These are phyloP conservation scores for Philonicus albiceps DNA, from an alignment of 2,888 invertebrate genomes.

Conservation along the genomic window DNA sequence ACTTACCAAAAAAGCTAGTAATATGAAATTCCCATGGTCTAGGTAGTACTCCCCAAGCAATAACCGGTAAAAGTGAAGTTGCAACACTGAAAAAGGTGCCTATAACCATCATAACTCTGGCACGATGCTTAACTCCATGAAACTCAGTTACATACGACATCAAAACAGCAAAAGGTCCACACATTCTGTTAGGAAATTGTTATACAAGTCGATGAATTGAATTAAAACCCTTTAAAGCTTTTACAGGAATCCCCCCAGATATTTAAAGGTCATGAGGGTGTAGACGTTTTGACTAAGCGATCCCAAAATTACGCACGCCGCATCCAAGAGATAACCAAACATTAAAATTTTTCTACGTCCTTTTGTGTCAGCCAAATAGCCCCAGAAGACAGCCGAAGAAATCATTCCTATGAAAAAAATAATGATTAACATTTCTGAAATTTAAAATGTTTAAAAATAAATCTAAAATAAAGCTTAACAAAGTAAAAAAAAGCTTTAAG, in stretches of 20 bases:
- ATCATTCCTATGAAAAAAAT: constrained; percentile 72
- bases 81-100: constrained; percentile 74
- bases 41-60: constrained; percentile 79
- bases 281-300: constrained; percentile 73
- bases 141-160: constrained; percentile 78
- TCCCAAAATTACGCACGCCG: constrained; percentile 70
- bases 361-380: constrained; percentile 77
- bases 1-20: constrained; percentile 59
- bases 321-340: constrained; percentile 71
- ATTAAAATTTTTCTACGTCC: constrained; percentile 74
- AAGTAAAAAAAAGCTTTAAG: no score
- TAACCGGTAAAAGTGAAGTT: constrained; percentile 70
- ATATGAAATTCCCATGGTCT: constrained; percentile 66
- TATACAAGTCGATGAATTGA: constrained; percentile 16
- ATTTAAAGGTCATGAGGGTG: constrained; percentile 75
- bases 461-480: no score
- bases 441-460: neutral
- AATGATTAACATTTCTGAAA: neutral
- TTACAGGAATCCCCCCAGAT: constrained; percentile 78
- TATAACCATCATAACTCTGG: constrained; percentile 71
- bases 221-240: constrained; percentile 55
- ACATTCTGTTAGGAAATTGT: constrained; percentile 63
- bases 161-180: constrained; percentile 78
- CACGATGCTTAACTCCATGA: constrained; percentile 72
- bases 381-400: constrained; percentile 78